Base-by-base conservation (phyloP, 1,140 invertebrate species). In the Oncopeltus fasciatus region DNA sequence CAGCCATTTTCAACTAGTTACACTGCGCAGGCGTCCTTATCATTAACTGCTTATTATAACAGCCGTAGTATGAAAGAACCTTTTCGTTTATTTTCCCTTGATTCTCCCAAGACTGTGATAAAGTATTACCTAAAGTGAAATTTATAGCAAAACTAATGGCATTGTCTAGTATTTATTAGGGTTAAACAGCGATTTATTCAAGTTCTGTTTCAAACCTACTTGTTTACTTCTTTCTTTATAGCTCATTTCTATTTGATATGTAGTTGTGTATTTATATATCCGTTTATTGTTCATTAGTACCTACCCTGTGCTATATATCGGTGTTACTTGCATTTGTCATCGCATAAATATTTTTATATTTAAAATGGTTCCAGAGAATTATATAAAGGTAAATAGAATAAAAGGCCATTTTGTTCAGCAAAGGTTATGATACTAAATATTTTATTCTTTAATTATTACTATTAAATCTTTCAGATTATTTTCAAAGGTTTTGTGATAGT, bases 51-150 rank as follows among this genome's bases (percentile, higher is more conserved):
- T 47, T 20, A 47, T 20, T 53, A 53, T 53, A 53, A 53, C 49
- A 53, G 49, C 49, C 49, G 26, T 53, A 24, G 21, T 53, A 24
- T 53, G 49, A 53, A 53, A 53, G 49, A 53, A 53, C 49, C 49
- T 53, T 53, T 53, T 53, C 24, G 24, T 53, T 53, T 53, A 53
- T 53, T 53, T 38, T 53, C 49, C 44, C 21, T 46, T 53, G 2
- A 26, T 53, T 53, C 9, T 53, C 4, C n/a, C 20, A 24, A 24
- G 24, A 24, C 49, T 53, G 49, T 53, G 49, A 53, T 53, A 53
- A 53, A 53, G 49, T 53, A 24, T 24, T 53, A 53, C 49, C 49
- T 53, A 24, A 53, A 53, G 49, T 24, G 14, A 53, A 26, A 26
- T 53, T 51, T 53, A 53, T 53, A 24, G 31, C 5, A 38, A 4